Evolutionary conservation across 1,140 invertebrate genomes (phyloP).

Genomic region (Asbolus verrucosus): DNA sequence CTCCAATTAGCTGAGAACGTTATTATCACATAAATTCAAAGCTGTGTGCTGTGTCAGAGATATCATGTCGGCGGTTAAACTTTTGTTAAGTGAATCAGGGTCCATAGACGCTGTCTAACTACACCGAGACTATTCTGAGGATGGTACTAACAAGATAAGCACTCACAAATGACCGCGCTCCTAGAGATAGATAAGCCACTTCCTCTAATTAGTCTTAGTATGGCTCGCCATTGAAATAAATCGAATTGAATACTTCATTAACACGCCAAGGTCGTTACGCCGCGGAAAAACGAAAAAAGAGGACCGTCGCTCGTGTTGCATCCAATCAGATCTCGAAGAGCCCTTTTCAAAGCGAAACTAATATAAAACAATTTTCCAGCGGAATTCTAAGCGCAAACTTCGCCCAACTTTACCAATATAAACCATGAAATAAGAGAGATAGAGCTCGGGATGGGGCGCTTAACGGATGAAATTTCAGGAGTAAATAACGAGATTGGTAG

Average conservation of each 20-base stretch:
- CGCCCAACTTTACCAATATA: slow-evolving; percentile 26
- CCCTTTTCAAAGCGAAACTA: slow-evolving; percentile 18
- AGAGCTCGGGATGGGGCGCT: background rate
- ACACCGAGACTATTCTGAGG: slow-evolving; percentile 4
- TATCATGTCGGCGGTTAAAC: slow-evolving; percentile 27
- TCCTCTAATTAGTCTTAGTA: background rate
- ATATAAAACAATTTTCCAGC: slow-evolving; percentile 24
- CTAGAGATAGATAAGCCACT: slow-evolving; percentile 27
- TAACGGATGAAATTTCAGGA: slow-evolving; percentile 2
- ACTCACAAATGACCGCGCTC: slow-evolving; percentile 31
- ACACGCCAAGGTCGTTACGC: too few relatives aligned
- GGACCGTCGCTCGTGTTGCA: background rate
- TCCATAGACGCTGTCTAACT: slow-evolving; percentile 8
- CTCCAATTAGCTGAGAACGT: background rate
- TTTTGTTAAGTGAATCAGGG: slow-evolving; percentile 34
- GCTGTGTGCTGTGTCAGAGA: slow-evolving; percentile 10
- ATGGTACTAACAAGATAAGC: slow-evolving; percentile 27
- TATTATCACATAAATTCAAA: slow-evolving; percentile 28
- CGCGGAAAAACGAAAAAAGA: background rate
- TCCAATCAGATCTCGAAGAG: background rate
- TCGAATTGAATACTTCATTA: slow-evolving; percentile 1
- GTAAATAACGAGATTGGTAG: background rate
- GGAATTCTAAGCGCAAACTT: slow-evolving; percentile 18
- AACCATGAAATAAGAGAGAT: slow-evolving; percentile 10
- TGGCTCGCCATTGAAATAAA: slow-evolving; percentile 4